phyloP scores from a whole-genome alignment of 1,140 invertebrate genomes.

The Eupeodes corollae region DNA sequence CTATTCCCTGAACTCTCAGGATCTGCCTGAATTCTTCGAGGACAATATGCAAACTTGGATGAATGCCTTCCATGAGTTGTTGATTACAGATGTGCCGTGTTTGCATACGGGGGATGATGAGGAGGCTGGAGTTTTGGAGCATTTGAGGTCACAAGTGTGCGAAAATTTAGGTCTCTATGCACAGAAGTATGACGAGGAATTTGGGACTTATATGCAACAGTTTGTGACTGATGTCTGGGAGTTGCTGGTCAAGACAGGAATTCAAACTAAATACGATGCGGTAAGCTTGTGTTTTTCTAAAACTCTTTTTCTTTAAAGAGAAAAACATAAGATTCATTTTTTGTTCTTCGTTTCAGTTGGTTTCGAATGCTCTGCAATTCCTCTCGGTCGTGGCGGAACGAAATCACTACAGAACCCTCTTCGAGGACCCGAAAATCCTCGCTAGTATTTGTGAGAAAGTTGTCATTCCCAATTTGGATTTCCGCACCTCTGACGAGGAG shows the following conservation, averaged over 20 bases:
- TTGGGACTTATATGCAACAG: conserved; percentile 69
- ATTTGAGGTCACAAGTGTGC: conserved; percentile 88
- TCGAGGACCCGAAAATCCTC: conserved; percentile 76
- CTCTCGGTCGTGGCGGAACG: conserved; percentile 88
- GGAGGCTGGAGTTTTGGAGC: conserved; percentile 80
- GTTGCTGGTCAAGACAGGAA: conserved; percentile 70
- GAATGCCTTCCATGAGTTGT: conserved; percentile 71
- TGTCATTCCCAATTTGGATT: conserved; percentile 95
- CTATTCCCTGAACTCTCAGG: conserved; percentile 92
- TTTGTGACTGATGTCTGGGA: conserved; percentile 93
- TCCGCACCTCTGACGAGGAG: conserved; percentile 89
- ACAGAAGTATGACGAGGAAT: conserved; percentile 96
- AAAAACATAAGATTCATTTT: not conserved
- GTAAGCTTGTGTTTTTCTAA: conserved; percentile 41
- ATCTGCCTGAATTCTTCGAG: conserved; percentile 96
- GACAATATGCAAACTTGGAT: conserved; percentile 95
- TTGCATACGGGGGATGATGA: conserved; percentile 67
- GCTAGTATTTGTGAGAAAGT: conserved; percentile 94
- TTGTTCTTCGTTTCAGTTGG: conserved; percentile 51
- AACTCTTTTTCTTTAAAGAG: not conserved
- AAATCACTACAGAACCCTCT: conserved; percentile 73
- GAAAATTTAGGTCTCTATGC: conserved; percentile 92
- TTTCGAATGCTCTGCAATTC: conserved; percentile 92
- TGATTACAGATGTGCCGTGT: conserved; percentile 64
- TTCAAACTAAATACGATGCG: conserved; percentile 82